Percentiles rank a stretch among this genome's conserved stretches.
These are phyloP conservation scores for Latrodectus elegans DNA, from an alignment of 2,888 invertebrate genomes.

Conservation along the genomic window DNA sequence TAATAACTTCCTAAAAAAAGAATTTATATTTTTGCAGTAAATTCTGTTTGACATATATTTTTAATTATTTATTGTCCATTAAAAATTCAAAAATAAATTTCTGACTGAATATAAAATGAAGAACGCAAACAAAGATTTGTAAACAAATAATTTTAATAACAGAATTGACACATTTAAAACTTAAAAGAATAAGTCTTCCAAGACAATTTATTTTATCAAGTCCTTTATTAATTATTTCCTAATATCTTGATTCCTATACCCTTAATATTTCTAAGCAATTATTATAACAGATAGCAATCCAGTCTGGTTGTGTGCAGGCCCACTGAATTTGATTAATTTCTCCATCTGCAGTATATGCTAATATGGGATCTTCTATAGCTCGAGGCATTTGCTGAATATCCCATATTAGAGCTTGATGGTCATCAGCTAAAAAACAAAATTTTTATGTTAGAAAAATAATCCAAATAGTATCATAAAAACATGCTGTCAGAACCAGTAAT, in stretches of 20 bases:
- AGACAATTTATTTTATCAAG: slow-evolving; percentile 47
- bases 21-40: no score
- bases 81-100: no score
- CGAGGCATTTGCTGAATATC: slow-evolving; percentile 99
- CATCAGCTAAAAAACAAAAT: slow-evolving; percentile 83
- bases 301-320: slow-evolving; percentile 99
- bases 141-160: no score
- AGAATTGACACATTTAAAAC: no score
- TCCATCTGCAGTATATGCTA: slow-evolving; percentile 98
- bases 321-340: slow-evolving; percentile 99
- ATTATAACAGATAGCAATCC: slow-evolving; percentile 99
- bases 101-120: no score
- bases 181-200: not conserved
- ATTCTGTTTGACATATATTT: no score
- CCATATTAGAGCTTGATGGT: slow-evolving; percentile 99
- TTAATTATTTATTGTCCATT: no score
- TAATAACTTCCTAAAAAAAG: no score
- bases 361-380: slow-evolving; percentile 98
- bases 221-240: slow-evolving; percentile 65
- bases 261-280: slow-evolving; percentile 96
- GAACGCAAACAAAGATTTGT: no score
- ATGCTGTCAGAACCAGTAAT: no score
- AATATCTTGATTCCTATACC: slow-evolving; percentile 80
- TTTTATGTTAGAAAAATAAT: not conserved
- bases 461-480: not conserved